These are phyloP conservation scores for Chalcis sispes DNA, from an alignment of 2,888 invertebrate species.

Conservation along the genomic window DNA sequence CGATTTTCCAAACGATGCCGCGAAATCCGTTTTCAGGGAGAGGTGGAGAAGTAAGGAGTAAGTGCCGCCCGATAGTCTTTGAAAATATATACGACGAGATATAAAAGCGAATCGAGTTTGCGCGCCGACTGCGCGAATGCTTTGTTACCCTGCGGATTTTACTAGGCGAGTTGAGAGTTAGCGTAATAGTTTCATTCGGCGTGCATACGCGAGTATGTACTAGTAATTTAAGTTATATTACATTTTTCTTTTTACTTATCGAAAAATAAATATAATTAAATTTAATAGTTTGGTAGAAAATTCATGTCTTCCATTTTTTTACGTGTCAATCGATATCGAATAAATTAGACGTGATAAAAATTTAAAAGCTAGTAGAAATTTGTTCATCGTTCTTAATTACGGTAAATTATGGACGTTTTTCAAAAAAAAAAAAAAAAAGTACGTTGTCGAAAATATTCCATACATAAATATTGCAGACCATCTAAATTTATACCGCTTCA, in stretches of 20 bases:
- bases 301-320: no score
- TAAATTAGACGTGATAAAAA: no score
- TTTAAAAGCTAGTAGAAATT: no score
- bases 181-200: no score
- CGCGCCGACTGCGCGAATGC: not conserved
- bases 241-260: constrained; percentile 1
- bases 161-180: constrained; percentile 8
- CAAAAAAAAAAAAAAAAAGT: no score
- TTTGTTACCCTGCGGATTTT: constrained; percentile 34
- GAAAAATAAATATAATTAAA: constrained; percentile 1
- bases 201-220: constrained; percentile 5
- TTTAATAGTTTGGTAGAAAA: no score
- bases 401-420: no score
- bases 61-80: not conserved
- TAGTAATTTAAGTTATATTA: constrained; percentile 30
- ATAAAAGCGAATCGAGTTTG: constrained; percentile 15
- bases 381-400: no score
- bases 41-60: not conserved
- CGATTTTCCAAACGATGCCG: constrained; percentile 2
- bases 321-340: no score
- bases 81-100: not conserved
- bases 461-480: not conserved
- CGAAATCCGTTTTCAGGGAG: not conserved
- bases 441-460: no score
- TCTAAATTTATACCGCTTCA: no score